A percentile compares a stretch with the other conserved stretches of the same genome.
Conservation (phyloP, 2,113 vertebrate genomes). For the Butorides virescens region DNA sequence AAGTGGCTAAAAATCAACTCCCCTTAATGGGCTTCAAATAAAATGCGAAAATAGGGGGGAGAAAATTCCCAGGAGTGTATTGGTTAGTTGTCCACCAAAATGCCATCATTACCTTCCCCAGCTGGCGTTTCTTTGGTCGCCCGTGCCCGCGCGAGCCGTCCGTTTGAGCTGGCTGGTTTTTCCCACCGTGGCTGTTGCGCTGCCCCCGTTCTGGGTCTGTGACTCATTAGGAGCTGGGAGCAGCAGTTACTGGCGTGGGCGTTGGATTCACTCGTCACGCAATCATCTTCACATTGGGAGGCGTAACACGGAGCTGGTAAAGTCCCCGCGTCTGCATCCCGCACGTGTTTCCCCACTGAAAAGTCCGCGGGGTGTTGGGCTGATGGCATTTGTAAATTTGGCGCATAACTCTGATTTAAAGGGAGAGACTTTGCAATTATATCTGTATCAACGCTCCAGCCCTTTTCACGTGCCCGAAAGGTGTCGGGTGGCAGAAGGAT, state of each 20-base stretch:
- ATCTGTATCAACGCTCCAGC: background rate
- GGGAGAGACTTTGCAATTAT: background rate
- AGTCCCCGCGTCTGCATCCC: background rate
- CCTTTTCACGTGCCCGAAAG: fast-evolving
- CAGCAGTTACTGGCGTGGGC: background rate
- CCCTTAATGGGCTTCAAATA: background rate
- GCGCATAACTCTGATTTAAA: background rate
- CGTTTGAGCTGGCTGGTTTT: background rate
- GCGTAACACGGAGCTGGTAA: background rate
- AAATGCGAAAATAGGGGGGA: background rate
- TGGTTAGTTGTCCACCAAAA: background rate
- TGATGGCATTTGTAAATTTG: background rate
- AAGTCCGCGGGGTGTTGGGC: background rate
- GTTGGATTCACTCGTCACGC: background rate
- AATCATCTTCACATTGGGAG: background rate
- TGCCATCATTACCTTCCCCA: background rate
- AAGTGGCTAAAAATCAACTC: background rate
- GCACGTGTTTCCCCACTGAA: fast-evolving
- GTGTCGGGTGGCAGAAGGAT: background rate
- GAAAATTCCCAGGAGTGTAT: background rate
- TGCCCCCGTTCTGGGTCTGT: background rate
- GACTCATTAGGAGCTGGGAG: conserved; percentile 24
- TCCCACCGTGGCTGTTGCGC: background rate
- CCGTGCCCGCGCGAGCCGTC: background rate
- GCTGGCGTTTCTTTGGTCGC: fast-evolving